Evolutionary conservation across 2,797 vertebrate genomes (phyloP).

Genomic region (Spinus pinus): DNA sequence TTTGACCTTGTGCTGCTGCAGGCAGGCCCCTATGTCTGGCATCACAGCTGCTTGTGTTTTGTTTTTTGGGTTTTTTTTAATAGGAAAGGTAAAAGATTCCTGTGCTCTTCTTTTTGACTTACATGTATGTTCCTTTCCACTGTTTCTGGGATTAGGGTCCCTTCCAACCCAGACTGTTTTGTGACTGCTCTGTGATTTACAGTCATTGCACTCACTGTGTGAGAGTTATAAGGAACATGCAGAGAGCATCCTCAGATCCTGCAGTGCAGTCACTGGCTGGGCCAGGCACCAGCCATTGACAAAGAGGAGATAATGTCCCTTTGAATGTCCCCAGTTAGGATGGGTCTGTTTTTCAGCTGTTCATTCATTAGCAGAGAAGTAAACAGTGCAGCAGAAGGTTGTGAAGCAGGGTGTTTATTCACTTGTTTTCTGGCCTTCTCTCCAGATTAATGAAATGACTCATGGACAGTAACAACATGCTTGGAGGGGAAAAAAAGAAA

Average conservation of each 20-base stretch:
- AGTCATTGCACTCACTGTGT: not conserved
- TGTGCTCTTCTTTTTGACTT: not conserved
- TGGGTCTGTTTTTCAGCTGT: constrained; percentile 34
- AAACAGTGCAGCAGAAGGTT: constrained; percentile 47
- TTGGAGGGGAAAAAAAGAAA: not conserved
- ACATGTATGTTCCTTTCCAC: not conserved
- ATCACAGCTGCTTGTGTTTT: not conserved
- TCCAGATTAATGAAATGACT: constrained; percentile 52
- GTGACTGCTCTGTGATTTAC: not conserved
- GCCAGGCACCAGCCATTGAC: not conserved
- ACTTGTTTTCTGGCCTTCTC: constrained; percentile 51
- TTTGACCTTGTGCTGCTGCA: not conserved
- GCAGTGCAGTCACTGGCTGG: not conserved
- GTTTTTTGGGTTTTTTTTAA: not conserved
- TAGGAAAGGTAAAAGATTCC: not conserved
- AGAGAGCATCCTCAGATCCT: not conserved
- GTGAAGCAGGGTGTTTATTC: constrained; percentile 57
- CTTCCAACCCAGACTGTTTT: not conserved
- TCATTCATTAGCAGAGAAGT: constrained; percentile 58
- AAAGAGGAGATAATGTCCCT: constrained; percentile 12
- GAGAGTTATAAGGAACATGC: not conserved
- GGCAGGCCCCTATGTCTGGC: not conserved
- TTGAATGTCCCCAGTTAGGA: constrained; percentile 26
- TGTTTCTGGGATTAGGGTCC: not conserved
- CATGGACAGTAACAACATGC: constrained; percentile 32